Evolutionary conservation across 2,888 invertebrate genomes (phyloP).

Genomic region (Drosophila greeni): DNA sequence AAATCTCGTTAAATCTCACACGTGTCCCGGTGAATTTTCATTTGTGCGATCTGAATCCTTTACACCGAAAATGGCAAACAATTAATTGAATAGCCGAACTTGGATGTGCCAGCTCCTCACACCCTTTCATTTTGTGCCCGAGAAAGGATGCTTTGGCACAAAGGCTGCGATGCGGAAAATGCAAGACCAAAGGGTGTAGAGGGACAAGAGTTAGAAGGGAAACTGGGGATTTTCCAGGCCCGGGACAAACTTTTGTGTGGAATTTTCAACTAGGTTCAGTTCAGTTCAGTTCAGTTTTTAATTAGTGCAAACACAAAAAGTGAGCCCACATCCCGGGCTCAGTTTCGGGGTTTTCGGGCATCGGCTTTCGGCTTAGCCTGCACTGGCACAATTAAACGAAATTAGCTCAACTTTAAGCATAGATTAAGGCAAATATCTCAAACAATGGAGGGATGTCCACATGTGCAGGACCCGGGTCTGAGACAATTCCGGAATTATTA

Average conservation of each 20-base stretch:
- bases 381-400: slow-evolving; percentile 72
- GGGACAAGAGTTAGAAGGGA: not conserved
- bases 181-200: slow-evolving; percentile 11
- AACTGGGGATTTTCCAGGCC: slow-evolving; percentile 15
- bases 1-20: slow-evolving; percentile 57
- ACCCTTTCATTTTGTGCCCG: slow-evolving; percentile 52
- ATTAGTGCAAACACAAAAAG: slow-evolving; percentile 71
- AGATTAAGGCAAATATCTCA: slow-evolving; percentile 67
- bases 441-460: slow-evolving; percentile 21
- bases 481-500: slow-evolving; percentile 55
- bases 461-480: not conserved
- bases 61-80: slow-evolving; percentile 52
- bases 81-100: slow-evolving; percentile 59
- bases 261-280: slow-evolving; percentile 12
- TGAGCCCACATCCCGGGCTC: slow-evolving; percentile 27
- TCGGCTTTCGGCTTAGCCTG: slow-evolving; percentile 43
- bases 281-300: slow-evolving; percentile 46
- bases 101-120: slow-evolving; percentile 47
- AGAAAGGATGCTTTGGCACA: slow-evolving; percentile 40
- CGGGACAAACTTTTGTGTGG: slow-evolving; percentile 25
- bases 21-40: slow-evolving; percentile 21
- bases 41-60: slow-evolving; percentile 39
- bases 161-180: slow-evolving; percentile 22
- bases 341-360: slow-evolving; percentile 13
- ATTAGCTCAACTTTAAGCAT: slow-evolving; percentile 72